Evolutionary conservation across 2,797 vertebrate genomes (phyloP).

Genomic region (Megalops cyprinoides): DNA sequence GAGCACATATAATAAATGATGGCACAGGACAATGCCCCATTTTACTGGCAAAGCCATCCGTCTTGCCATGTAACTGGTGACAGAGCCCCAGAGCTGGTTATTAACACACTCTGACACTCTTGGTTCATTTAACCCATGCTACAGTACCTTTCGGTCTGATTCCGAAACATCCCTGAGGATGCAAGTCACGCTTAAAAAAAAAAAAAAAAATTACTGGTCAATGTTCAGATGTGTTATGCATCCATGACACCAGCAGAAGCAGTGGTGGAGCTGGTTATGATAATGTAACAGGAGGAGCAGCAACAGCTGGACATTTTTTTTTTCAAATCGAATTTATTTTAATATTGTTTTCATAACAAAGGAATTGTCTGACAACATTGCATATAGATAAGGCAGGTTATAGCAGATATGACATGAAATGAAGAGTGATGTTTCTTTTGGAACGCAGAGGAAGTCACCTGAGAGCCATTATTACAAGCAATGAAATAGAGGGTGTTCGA

Average conservation of each 20-base stretch:
- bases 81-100: slow-evolving; percentile 67
- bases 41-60: slow-evolving; percentile 74
- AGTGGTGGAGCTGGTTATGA: neutral
- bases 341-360: neutral
- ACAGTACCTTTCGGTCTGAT: slow-evolving; percentile 47
- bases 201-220: slow-evolving; percentile 32
- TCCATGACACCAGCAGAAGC: too few relatives aligned
- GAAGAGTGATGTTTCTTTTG: too few relatives aligned
- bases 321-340: neutral
- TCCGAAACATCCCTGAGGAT: too few relatives aligned
- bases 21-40: slow-evolving; percentile 79
- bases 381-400: neutral
- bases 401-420: neutral
- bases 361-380: neutral
- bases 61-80: slow-evolving; percentile 70
- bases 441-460: too few relatives aligned
- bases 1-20: slow-evolving; percentile 81
- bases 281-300: neutral
- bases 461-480: too few relatives aligned
- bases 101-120: slow-evolving; percentile 40
- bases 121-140: slow-evolving; percentile 72
- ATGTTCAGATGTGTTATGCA: neutral
- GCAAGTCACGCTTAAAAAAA: too few relatives aligned
- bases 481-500: neutral
- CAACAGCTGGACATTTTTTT: neutral